phyloP scores from a whole-genome alignment of 2,113 vertebrate species.

The Caranx ignobilis region DNA sequence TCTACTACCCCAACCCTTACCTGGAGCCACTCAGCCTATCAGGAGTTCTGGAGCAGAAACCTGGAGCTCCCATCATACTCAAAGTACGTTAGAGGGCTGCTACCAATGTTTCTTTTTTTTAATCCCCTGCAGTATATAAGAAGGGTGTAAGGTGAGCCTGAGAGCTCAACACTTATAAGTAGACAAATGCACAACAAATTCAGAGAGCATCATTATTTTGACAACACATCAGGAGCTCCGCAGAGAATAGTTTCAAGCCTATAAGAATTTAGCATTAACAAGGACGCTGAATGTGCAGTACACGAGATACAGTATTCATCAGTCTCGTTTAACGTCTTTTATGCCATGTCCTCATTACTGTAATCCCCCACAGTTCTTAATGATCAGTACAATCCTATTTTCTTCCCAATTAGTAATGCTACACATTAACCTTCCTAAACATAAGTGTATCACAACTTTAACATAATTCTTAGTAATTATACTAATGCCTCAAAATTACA shows the following conservation, averaged over 20 bases:
- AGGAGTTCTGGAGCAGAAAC: slow-evolving; percentile 96
- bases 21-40: slow-evolving; percentile 93
- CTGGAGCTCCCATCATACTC: slow-evolving; percentile 95
- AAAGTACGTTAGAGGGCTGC: slow-evolving; percentile 84
- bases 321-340: not conserved
- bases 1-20: slow-evolving; percentile 96
- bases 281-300: not conserved
- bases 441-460: not conserved
- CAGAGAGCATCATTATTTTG: no score
- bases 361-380: not conserved
- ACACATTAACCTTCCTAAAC: not conserved
- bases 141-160: no score
- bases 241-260: not conserved
- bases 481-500: slow-evolving; percentile 21
- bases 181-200: no score
- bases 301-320: not conserved
- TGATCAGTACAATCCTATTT: slow-evolving; percentile 10
- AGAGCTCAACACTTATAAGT: no score
- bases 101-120: not conserved
- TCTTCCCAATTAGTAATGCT: slow-evolving; percentile 1
- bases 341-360: not conserved
- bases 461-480: slow-evolving; percentile 25
- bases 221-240: no score
- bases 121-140: not conserved
- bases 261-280: not conserved